Base-by-base conservation (phyloP, 2,797 vertebrate genomes). In the Hyperoplus immaculatus region DNA sequence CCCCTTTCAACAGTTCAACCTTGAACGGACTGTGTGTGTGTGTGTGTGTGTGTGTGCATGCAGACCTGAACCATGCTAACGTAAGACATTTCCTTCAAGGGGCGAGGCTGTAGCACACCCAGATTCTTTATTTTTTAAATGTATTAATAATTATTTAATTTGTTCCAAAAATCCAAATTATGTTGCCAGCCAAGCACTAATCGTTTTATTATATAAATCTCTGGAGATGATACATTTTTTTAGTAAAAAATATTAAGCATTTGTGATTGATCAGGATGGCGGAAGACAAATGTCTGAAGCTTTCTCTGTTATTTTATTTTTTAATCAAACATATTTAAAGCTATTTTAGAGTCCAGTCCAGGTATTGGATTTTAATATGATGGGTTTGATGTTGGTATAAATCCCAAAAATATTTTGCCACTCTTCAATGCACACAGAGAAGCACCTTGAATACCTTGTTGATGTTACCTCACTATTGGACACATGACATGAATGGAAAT, bases 1-100 rank as follows among this genome's bases (percentile, higher is more conserved):
- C 86, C 18, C 77, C 61, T 75, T 79, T 80, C 76, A 78, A 75
- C 61, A 47, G 69, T 69, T 85, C 71, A 63, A 88, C 91, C 91
- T 89, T 93, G 89, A 90, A 84, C 64, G 62, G 73, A 8, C 13
- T 61, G 18, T 59, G 58, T 57, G 41, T 39, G 36, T 29, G 55
- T 43, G 55, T 43, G 57, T 66, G 49, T 59, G 58, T 57, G 41
- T 39, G 38, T 29, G 55, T 43, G 55, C 39, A 53, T 66, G 69
- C 63, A 49, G 80, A 80, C 71, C 66, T 14, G 1, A 56, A 36
- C 39, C 12, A 1, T 21, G 60, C 38, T 13, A 66, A 72, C 15
- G 1, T 57, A 39, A 41, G 43, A 61, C 29, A 18, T 62, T 50
- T 68, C 36, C 43, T 68, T 78, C 36, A 50, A 41, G 13, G 8